A percentile compares a stretch with the other conserved stretches of the same genome.
phyloP scores from a whole-genome alignment of 2,888 invertebrate species.

The Nipponacmea schrenckii region DNA sequence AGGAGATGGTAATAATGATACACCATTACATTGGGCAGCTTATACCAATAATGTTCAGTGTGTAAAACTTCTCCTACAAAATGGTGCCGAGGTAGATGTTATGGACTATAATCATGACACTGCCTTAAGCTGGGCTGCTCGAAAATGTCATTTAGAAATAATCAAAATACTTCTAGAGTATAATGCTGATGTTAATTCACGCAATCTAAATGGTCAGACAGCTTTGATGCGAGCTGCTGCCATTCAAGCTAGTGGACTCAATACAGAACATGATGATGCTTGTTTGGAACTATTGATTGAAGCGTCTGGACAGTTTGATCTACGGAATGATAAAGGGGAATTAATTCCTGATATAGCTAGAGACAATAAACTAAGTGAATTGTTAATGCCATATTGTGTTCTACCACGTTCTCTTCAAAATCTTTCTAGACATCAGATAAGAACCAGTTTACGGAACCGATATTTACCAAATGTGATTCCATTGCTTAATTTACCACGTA shows the following conservation, averaged over 20 bases:
- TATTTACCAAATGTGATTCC: conserved; percentile 59
- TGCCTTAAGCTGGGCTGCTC: conserved; percentile 64
- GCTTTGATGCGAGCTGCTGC: conserved; percentile 54
- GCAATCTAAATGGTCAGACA: conserved; percentile 54
- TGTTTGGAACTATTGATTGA: conserved; percentile 59
- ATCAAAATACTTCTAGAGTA: conserved; percentile 61
- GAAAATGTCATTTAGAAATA: conserved; percentile 59
- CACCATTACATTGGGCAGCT: conserved; percentile 67
- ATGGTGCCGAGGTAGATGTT: conserved; percentile 59
- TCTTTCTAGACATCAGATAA: conserved; percentile 53
- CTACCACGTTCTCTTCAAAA: conserved; percentile 51
- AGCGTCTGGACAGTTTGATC: conserved; percentile 57
- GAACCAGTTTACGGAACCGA: conserved; percentile 50
- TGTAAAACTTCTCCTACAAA: conserved; percentile 54
- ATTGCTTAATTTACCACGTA: conserved; percentile 55
- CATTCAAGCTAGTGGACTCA: conserved; percentile 59
- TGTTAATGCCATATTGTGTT: conserved; percentile 44
- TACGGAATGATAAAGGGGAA: conserved; percentile 45
- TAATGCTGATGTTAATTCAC: conserved; percentile 55
- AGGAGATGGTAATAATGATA: conserved; percentile 59
- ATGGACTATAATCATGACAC: conserved; percentile 63
- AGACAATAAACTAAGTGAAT: conserved; percentile 56
- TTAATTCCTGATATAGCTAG: conserved; percentile 42
- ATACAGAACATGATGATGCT: conserved; percentile 56
- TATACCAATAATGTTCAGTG: conserved; percentile 61